Conservation (phyloP, 2,113 vertebrate species). For the Steatornis caripensis region DNA sequence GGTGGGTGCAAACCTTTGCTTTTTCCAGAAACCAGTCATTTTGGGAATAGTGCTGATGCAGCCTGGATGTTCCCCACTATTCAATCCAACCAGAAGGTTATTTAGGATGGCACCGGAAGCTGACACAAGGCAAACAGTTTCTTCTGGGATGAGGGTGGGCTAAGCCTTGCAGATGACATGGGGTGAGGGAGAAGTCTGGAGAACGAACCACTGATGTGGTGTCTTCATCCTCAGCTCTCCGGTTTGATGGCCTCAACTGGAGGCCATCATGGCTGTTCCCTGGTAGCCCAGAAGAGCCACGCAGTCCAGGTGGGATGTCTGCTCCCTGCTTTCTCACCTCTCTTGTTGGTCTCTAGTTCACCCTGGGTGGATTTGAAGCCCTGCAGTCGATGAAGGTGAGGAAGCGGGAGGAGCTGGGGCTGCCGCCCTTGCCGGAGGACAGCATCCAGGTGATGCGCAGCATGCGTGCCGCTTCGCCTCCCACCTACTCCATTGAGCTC, state of each 20-base stretch:
- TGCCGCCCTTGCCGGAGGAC: constrained; percentile 88
- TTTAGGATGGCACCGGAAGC: background rate
- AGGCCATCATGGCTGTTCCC: background rate
- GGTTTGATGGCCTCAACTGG: rapidly evolving
- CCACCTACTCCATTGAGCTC: constrained; percentile 88
- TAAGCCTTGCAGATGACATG: background rate
- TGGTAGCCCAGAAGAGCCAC: background rate
- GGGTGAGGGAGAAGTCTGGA: background rate
- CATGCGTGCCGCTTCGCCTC: constrained; percentile 91
- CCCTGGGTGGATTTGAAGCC: constrained; percentile 90
- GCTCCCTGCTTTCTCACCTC: background rate
- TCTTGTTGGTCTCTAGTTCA: constrained; percentile 77
- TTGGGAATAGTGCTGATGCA: background rate
- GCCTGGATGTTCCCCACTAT: background rate
- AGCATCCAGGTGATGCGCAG: constrained; percentile 91
- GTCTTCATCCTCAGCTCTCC: background rate
- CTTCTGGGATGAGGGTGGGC: background rate
- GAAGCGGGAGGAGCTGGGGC: constrained; percentile 76
- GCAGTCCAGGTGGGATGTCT: rapidly evolving
- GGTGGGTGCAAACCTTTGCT: constrained; percentile 71
- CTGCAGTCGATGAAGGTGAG: constrained; percentile 86
- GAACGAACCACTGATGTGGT: rapidly evolving
- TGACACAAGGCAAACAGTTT: background rate
- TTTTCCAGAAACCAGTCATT: rapidly evolving
- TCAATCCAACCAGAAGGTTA: rapidly evolving